Evolutionary conservation across 1,140 invertebrate species (phyloP).

Genomic region (Hyles euphorbiae): DNA sequence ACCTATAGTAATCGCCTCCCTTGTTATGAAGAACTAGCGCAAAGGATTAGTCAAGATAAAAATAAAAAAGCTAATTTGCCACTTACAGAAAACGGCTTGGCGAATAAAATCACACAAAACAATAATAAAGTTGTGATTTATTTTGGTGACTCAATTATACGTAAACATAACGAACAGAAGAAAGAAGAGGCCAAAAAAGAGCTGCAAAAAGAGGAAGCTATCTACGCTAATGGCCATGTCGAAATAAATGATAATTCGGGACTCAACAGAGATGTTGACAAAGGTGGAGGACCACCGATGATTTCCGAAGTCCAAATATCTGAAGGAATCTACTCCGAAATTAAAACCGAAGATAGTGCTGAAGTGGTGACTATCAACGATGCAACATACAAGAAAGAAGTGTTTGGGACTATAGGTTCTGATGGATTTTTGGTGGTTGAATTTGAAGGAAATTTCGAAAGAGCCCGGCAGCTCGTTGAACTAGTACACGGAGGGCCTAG

Average conservation of each 20-base stretch:
- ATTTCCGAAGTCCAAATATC: constrained; percentile 59
- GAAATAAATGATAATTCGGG: constrained; percentile 56
- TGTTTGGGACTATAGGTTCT: constrained; percentile 48
- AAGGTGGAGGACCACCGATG: constrained; percentile 54
- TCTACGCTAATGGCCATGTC: constrained; percentile 62
- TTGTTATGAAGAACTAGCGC: constrained; percentile 68
- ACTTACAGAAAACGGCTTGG: constrained; percentile 36
- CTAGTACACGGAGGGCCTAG: constrained; percentile 71
- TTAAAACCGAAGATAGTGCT: constrained; percentile 14
- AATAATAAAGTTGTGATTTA: constrained; percentile 83
- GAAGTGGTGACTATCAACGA: constrained; percentile 53
- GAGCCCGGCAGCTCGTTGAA: constrained; percentile 77
- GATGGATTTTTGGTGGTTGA: constrained; percentile 79
- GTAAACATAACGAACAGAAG: constrained; percentile 66
- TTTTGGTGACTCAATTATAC: constrained; percentile 80
- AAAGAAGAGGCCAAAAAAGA: constrained; percentile 48
- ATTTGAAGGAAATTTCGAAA: constrained; percentile 79
- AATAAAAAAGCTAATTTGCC: constrained; percentile 44
- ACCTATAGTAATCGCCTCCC: constrained; percentile 59
- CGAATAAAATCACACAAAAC: constrained; percentile 69
- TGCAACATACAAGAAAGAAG: constrained; percentile 61
- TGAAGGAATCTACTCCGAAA: constrained; percentile 62
- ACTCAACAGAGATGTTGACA: constrained; percentile 51
- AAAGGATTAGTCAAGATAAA: constrained; percentile 58
- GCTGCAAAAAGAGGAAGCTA: constrained; percentile 58